Conservation (phyloP, 2,888 invertebrate genomes). For the Drosophila sordidula region DNA sequence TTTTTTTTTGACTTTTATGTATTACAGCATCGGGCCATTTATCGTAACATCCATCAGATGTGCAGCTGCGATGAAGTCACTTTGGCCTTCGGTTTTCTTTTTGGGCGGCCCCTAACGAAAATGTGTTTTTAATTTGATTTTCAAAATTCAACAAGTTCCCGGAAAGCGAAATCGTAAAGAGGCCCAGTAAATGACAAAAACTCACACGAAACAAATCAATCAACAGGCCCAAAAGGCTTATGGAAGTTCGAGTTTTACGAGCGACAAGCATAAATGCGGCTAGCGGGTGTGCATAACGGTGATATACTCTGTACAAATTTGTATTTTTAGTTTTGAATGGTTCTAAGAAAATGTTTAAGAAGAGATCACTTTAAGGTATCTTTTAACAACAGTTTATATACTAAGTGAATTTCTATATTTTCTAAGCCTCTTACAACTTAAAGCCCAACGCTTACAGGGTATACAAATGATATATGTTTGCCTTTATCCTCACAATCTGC, state of each 20-base stretch:
- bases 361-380: too few species aligned
- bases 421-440: too few species aligned
- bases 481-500: constrained; percentile 16
- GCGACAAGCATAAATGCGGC: neutral
- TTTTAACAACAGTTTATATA: too few species aligned
- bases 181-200: constrained; percentile 48
- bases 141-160: constrained; percentile 51
- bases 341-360: too few species aligned
- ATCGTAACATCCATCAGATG: constrained; percentile 15
- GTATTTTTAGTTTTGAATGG: too few species aligned
- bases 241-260: constrained; percentile 26
- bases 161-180: constrained; percentile 39
- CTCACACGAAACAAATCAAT: constrained; percentile 63
- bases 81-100: constrained; percentile 1
- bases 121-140: constrained; percentile 69
- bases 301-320: constrained; percentile 2
- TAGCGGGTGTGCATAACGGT: neutral
- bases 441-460: constrained; percentile 19
- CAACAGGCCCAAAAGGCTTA: constrained; percentile 42
- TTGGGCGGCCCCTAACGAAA: constrained; percentile 29
- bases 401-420: too few species aligned
- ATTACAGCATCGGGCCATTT: constrained; percentile 52
- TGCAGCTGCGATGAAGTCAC: constrained; percentile 50
- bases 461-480: constrained; percentile 19
- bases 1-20: constrained; percentile 6